These are phyloP conservation scores for Drosophila tripunctata DNA, from an alignment of 2,888 invertebrate species.

Conservation along the genomic window DNA sequence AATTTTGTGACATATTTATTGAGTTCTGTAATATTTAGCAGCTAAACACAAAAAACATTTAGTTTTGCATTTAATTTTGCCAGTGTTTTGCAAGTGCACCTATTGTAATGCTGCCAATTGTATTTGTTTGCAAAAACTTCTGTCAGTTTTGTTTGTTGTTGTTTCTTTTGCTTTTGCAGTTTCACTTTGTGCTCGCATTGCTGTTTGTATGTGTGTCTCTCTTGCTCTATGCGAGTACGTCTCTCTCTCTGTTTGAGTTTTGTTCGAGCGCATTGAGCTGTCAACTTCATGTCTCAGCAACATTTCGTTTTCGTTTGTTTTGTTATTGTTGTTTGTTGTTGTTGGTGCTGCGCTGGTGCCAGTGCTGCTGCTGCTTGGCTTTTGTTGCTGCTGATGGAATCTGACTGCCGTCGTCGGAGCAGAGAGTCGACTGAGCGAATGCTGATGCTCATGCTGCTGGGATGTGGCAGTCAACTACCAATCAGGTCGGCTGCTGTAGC, in stretches of 20 bases:
- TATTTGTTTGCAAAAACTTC: constrained; percentile 24
- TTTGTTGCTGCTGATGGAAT: constrained; percentile 77
- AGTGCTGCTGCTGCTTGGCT: constrained; percentile 52
- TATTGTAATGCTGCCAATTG: constrained; percentile 38
- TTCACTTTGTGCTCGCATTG: constrained; percentile 45
- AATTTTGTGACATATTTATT: too few species aligned
- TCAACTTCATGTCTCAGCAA: constrained; percentile 82
- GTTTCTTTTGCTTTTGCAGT: constrained; percentile 48
- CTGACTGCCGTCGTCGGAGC: constrained; percentile 49
- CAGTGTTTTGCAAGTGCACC: constrained; percentile 22
- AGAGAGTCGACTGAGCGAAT: constrained; percentile 54
- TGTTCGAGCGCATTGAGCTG: constrained; percentile 83
- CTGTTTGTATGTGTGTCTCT: constrained; percentile 31
- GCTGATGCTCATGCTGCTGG: constrained; percentile 53
- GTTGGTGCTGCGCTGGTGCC: constrained; percentile 33
- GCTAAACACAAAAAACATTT: too few species aligned
- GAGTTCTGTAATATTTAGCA: too few species aligned
- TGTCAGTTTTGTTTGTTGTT: constrained; percentile 22
- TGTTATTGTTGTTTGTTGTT: constrained; percentile 42
- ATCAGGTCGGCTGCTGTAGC: constrained; percentile 77
- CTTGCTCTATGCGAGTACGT: constrained; percentile 20
- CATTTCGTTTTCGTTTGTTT: constrained; percentile 78
- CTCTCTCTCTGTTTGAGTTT: constrained; percentile 57
- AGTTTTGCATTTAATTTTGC: neutral
- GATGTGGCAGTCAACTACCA: constrained; percentile 74